phyloP scores from a whole-genome alignment of 2,113 vertebrate genomes.

The Hippocampus abdominalis region DNA sequence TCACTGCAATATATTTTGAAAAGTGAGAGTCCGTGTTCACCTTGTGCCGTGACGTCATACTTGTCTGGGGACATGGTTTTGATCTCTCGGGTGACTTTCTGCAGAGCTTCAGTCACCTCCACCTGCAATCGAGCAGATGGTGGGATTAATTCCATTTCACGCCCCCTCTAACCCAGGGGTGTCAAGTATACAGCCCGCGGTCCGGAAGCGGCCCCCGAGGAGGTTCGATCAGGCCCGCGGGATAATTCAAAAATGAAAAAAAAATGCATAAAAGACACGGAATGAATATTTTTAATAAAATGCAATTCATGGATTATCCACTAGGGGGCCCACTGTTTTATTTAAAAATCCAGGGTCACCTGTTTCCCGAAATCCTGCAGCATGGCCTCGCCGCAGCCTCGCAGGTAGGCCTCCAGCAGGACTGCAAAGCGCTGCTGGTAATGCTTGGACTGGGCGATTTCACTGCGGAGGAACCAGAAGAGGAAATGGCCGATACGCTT shows the following conservation, averaged over 20 bases:
- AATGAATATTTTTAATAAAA: too few relatives aligned
- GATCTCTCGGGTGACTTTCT: conserved; percentile 91
- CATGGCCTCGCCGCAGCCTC: conserved; percentile 92
- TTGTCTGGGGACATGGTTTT: conserved; percentile 91
- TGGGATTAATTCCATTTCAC: too few relatives aligned
- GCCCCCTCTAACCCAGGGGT: too few relatives aligned
- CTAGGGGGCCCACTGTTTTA: too few relatives aligned
- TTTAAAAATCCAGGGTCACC: conserved; percentile 35
- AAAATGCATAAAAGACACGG: too few relatives aligned
- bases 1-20: not conserved
- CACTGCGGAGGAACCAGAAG: conserved; percentile 97
- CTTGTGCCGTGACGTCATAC: conserved; percentile 92
- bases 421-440: conserved; percentile 95
- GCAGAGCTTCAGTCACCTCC: conserved; percentile 87
- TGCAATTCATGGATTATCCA: too few relatives aligned
- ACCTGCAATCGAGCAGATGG: conserved; percentile 59
- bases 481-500: conserved; percentile 98
- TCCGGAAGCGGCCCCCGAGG: too few relatives aligned
- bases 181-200: too few relatives aligned
- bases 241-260: too few relatives aligned
- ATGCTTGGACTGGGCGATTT: conserved; percentile 98
- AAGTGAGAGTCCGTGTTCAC: conserved; percentile 71
- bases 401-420: conserved; percentile 90
- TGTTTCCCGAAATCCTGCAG: conserved; percentile 88
- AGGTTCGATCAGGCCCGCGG: too few relatives aligned